Evolutionary conservation across 2,113 vertebrate species (phyloP), one percentile per base, ranked within the genome.

Genomic region (Rhombomys opimus): DNA sequence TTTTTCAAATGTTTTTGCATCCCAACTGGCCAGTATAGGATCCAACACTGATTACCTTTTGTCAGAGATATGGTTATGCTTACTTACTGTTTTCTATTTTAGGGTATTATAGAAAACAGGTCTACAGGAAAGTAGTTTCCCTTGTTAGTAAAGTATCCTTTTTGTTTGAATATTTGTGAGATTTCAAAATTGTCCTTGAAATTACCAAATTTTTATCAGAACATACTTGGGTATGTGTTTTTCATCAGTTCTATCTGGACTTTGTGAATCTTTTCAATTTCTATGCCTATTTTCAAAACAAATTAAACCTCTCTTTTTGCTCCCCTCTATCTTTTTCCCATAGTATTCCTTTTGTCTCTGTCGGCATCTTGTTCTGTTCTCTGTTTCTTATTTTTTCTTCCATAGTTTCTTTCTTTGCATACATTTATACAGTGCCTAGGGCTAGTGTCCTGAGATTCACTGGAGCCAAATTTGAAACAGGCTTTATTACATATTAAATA

Each of bases 131-230:
- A 95, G 76, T 81, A 82, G 76, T 93, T 86, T 91, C 50, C 72
- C 68, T 93, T 78, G 9, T 77, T 76, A 91, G 73, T 67, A 95
- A 30, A 63, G 59, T 84, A 13, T 94, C 92, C n/a, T 78, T 78
- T 78, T 23, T 82, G 0, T 93, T 41, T 90, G 27, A 72, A 20
- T 88, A 41, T 15, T 75, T 88, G 52, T 94, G 82, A 95, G 27
- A 72, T 91, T 82, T 92, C 2, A 73, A 65, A 92, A 54, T 78
- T 87, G 54, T 80, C 13, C 54, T 94, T 95, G 41, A 93, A 97
- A 95, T 93, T 91, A 89, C 23, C 86, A 57, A 92, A 67, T 73
- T 93, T 90, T 90, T 59, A 78, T n/a, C 13, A 73, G 54, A 59
- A 61, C 32, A 72, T 65, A 41, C 4, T 94, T 65, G n/a, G 17